These are phyloP conservation scores for Neomorphus geoffroyi DNA, from an alignment of 2,797 vertebrate genomes.

Conservation along the genomic window DNA sequence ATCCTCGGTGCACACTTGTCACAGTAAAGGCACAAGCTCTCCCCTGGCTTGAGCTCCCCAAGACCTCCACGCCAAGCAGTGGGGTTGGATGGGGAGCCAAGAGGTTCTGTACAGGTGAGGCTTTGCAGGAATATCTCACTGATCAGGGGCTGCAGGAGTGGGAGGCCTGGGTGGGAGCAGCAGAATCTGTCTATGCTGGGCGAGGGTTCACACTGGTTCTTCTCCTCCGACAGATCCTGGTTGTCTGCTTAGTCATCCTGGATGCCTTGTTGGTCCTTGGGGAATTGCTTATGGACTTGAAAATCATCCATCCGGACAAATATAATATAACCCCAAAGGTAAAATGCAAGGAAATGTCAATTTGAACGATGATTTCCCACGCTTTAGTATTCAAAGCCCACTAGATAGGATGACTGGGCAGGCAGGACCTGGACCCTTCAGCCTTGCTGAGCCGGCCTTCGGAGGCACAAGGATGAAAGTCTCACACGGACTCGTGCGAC, in stretches of 20 bases:
- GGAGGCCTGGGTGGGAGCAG: neutral
- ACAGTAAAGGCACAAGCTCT: rapidly evolving
- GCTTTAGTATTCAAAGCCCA: neutral
- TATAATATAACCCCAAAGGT: conserved; percentile 83
- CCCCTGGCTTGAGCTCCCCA: rapidly evolving
- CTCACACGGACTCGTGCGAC: neutral
- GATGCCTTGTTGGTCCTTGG: conserved; percentile 91
- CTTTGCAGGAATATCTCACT: neutral
- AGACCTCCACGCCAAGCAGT: rapidly evolving
- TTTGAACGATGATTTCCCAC: neutral
- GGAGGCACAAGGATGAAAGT: neutral
- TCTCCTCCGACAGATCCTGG: conserved; percentile 76
- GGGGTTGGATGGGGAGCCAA: neutral
- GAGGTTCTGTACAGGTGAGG: rapidly evolving
- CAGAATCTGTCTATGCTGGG: rapidly evolving
- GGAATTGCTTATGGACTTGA: conserved; percentile 90
- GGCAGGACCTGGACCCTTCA: neutral
- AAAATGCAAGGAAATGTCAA: neutral
- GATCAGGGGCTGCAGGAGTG: rapidly evolving
- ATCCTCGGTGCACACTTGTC: neutral
- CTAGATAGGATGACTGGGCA: neutral
- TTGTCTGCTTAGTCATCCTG: conserved; percentile 90
- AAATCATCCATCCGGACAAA: conserved; percentile 81
- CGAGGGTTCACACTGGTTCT: neutral
- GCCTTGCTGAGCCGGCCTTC: rapidly evolving